phyloP scores from a whole-genome alignment of 1,140 invertebrate genomes.

The Drosophila busckii region DNA sequence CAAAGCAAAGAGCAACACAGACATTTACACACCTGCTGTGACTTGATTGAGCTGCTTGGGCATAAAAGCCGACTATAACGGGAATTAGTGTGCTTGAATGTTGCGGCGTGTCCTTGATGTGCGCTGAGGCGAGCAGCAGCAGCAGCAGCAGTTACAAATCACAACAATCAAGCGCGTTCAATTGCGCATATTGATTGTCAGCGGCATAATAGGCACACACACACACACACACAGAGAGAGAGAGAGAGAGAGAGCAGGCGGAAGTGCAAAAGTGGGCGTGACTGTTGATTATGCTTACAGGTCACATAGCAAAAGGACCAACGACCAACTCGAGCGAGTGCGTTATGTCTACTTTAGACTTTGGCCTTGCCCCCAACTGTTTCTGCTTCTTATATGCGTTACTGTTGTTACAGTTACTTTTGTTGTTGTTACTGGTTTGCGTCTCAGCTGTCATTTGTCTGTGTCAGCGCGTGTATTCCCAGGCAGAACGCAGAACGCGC shows the following conservation, averaged over 20 bases:
- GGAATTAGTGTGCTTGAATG: conserved; percentile 10
- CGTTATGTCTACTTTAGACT: conserved; percentile 32
- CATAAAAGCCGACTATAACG: neutral
- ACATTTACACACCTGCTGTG: conserved; percentile 39
- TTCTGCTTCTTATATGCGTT: neutral
- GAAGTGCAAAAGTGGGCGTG: neutral
- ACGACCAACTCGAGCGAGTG: conserved; percentile 21
- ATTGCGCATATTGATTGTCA: conserved; percentile 74
- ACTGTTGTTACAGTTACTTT: conserved; percentile 1
- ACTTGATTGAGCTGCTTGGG: conserved; percentile 28
- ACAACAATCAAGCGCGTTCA: conserved; percentile 68
- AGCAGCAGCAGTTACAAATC: conserved; percentile 41
- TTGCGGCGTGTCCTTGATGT: neutral
- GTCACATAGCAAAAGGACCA: conserved; percentile 52
- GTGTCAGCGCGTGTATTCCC: conserved; percentile 45
- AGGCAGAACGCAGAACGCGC: conserved; percentile 5
- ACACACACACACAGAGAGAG: conserved; percentile 27
- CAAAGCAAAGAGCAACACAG: neutral
- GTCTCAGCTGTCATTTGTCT: conserved; percentile 63
- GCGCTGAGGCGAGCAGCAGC: neutral
- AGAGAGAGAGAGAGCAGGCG: no score
- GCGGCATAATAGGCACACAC: conserved; percentile 49
- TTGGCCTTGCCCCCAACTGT: conserved; percentile 43
- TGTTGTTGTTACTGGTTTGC: conserved; percentile 25
- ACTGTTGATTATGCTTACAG: conserved; percentile 62